phyloP scores from a whole-genome alignment of 2,888 invertebrate species.

The Drosophila koepferae region DNA sequence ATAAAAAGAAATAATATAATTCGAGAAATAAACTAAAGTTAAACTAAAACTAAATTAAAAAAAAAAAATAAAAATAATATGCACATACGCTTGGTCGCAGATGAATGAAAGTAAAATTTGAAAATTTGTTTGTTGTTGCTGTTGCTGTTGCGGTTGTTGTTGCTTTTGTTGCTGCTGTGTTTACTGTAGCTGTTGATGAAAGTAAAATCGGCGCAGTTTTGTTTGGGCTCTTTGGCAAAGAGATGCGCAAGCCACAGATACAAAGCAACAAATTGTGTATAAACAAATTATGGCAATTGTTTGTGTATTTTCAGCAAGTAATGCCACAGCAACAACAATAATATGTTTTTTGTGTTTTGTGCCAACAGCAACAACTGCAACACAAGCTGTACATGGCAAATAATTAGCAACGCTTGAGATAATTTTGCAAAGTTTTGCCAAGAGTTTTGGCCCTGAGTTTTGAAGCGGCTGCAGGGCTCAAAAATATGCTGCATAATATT shows the following conservation, averaged over 20 bases:
- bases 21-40: constrained; percentile 7
- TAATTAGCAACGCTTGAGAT: constrained; percentile 80
- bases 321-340: constrained; percentile 31
- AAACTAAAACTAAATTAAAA: constrained; percentile 19
- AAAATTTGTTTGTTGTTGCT: constrained; percentile 48
- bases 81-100: constrained; percentile 30
- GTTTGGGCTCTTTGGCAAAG: constrained; percentile 48
- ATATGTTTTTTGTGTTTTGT: constrained; percentile 14
- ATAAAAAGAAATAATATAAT: neutral
- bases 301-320: constrained; percentile 52
- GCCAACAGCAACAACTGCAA: constrained; percentile 24
- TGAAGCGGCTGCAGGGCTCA: constrained; percentile 13
- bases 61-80: constrained; percentile 14
- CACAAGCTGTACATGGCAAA: constrained; percentile 58
- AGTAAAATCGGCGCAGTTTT: constrained; percentile 82
- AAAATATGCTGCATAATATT: constrained; percentile 2
- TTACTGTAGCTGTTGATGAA: constrained; percentile 65
- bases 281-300: constrained; percentile 61
- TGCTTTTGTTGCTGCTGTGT: constrained; percentile 24
- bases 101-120: constrained; percentile 76
- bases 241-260: constrained; percentile 60
- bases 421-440: constrained; percentile 62
- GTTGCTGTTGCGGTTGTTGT: neutral
- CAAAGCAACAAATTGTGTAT: constrained; percentile 38
- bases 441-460: constrained; percentile 64